These are phyloP conservation scores for Tiphia femorata DNA, from an alignment of 2,888 invertebrate species.

Conservation along the genomic window DNA sequence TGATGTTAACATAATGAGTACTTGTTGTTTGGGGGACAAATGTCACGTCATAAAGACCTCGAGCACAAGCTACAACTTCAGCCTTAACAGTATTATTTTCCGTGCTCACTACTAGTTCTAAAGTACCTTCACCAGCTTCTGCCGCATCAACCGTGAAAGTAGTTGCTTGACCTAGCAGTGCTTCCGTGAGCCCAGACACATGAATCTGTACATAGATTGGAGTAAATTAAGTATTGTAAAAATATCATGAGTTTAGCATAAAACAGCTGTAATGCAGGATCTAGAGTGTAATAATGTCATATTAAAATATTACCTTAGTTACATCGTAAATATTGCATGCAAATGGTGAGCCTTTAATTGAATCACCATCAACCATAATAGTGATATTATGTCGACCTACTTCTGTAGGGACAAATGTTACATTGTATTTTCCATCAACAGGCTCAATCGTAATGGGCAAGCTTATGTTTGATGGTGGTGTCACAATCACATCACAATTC, in stretches of 20 bases:
- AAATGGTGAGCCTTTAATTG: conserved; percentile 92
- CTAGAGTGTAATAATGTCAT: background rate
- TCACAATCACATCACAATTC: conserved; percentile 73
- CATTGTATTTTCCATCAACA: conserved; percentile 77
- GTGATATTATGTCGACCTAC: conserved; percentile 90
- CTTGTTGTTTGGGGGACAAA: conserved; percentile 92
- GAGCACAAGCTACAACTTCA: conserved; percentile 88
- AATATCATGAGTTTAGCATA: no score
- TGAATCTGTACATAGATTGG: no score
- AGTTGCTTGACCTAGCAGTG: conserved; percentile 81
- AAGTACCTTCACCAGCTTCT: conserved; percentile 93
- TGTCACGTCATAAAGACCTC: conserved; percentile 92
- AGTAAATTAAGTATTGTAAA: no score
- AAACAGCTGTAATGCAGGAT: no score
- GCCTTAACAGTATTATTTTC: conserved; percentile 91
- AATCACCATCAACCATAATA: conserved; percentile 85
- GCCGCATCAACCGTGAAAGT: conserved; percentile 96
- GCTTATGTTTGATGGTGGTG: conserved; percentile 87
- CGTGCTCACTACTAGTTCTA: conserved; percentile 92
- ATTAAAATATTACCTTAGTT: conserved; percentile 74
- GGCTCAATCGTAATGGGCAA: conserved; percentile 80
- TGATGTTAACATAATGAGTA: conserved; percentile 92
- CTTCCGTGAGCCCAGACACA: conserved; percentile 64
- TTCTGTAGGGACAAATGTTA: conserved; percentile 85
- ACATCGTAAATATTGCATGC: conserved; percentile 96